These are phyloP conservation scores for Sinocyclocheilus maitianheensis DNA, from an alignment of 2,113 vertebrate species.

Conservation along the genomic window DNA sequence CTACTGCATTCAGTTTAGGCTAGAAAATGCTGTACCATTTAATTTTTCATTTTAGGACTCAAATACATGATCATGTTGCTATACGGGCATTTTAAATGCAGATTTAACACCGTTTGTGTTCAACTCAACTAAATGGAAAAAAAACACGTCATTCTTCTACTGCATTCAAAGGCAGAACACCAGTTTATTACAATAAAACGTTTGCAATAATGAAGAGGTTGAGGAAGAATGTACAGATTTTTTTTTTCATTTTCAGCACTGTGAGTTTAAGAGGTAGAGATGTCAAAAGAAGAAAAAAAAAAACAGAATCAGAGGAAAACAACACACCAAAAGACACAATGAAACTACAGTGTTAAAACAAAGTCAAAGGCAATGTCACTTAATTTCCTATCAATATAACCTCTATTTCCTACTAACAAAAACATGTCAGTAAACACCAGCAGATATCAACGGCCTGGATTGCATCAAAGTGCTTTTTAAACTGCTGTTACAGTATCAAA, in stretches of 20 bases:
- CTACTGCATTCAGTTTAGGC: neutral
- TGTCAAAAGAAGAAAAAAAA: neutral
- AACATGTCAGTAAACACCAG: neutral
- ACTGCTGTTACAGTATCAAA: neutral
- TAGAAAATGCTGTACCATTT: neutral
- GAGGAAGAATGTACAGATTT: neutral
- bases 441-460: neutral
- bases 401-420: neutral
- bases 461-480: constrained; percentile 16
- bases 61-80: neutral
- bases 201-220: neutral
- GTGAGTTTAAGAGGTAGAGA: constrained; percentile 10
- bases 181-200: neutral
- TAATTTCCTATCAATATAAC: neutral
- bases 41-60: neutral
- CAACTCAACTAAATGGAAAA: neutral
- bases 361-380: neutral
- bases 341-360: neutral
- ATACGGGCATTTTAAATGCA: neutral
- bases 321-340: neutral
- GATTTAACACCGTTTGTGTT: neutral
- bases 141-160: neutral
- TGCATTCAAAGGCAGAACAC: neutral
- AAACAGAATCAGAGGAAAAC: neutral
- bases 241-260: neutral